Evolutionary conservation across 2,113 vertebrate species (phyloP), one percentile per base, ranked within the genome.

Genomic region (Zingel zingel): DNA sequence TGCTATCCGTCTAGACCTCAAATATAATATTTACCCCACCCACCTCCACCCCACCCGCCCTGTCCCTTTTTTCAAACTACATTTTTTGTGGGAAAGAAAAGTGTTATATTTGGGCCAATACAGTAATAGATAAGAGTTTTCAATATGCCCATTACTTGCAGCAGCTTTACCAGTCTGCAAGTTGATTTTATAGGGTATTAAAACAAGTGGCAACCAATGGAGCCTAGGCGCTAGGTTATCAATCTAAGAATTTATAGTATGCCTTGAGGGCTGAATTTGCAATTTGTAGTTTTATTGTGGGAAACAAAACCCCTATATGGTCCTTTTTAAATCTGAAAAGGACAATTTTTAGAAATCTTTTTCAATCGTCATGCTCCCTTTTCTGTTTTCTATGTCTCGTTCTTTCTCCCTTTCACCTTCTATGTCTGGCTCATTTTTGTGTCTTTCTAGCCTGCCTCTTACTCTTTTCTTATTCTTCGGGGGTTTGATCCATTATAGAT

Each of bases 401-500:
- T 64, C 19, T 59, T 21, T 25, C 15, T 67, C 57, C 2, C 48
- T 30, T 25, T 27, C 27, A 18, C 25, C 39, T 15, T 51, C n/a
- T 25, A 58, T 36, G 50, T 66, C 43, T 53, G 27, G 23, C 81
- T 69, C 45, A 21, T 73, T 70, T 74, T 15, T 33, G 30, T 19
- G 7, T 67, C 11, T 64, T 54, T 63, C 23, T 19, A 5, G 15
- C 5, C 18, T 1, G 2, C 36, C 15, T 47, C 19, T 25, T 27
- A 33, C 15, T 58, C 21, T 77, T n/a, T 25, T 63, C 50, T 61
- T 48, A 36, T 57, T 74, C 59, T 65, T 58, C 7, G 1, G 23
- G 11, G 47, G 47, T 80, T 90, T 87, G 61, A 90, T 90, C 66
- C 85, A 89, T 90, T 90, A 88, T 84, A 90, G 72, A 90, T 91